Evolutionary conservation across 2,113 vertebrate species (phyloP).

Genomic region (Amphilophus citrinellus): DNA sequence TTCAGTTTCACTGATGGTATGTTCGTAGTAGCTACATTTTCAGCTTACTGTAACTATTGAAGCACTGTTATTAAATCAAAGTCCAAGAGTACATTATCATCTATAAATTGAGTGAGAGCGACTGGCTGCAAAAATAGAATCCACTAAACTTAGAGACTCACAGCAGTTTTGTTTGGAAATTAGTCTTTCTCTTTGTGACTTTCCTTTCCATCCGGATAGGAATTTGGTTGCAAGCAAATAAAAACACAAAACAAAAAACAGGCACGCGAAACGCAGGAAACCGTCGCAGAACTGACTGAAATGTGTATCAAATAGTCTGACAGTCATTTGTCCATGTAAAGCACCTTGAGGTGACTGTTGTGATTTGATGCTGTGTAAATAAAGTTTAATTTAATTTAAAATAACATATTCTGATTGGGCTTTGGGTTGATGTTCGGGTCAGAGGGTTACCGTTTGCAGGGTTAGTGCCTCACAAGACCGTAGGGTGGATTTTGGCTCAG

Average conservation of each 20-base stretch:
- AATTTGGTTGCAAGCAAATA: constrained; percentile 48
- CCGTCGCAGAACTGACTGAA: constrained; percentile 59
- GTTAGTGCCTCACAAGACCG: neutral
- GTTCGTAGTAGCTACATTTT: constrained; percentile 14
- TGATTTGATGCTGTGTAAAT: too few relatives aligned
- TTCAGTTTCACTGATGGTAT: constrained; percentile 34
- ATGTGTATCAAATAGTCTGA: constrained; percentile 76
- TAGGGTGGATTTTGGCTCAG: neutral
- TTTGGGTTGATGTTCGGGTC: too few relatives aligned
- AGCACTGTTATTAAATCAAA: constrained; percentile 2
- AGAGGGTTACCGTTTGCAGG: too few relatives aligned
- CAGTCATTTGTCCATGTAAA: constrained; percentile 77
- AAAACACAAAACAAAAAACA: neutral
- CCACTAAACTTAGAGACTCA: constrained; percentile 69
- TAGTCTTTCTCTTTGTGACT: constrained; percentile 34
- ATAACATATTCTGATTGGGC: too few relatives aligned
- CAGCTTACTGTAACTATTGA: constrained; percentile 15
- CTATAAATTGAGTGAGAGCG: constrained; percentile 4
- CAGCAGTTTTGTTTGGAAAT: constrained; percentile 47
- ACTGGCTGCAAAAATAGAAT: neutral
- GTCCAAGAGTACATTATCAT: neutral
- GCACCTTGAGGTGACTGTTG: too few relatives aligned
- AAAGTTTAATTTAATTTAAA: too few relatives aligned
- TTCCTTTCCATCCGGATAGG: constrained; percentile 19
- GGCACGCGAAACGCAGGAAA: constrained; percentile 58